phyloP scores from a whole-genome alignment of 2,797 vertebrate genomes.

The Aotus griseimembra region DNA sequence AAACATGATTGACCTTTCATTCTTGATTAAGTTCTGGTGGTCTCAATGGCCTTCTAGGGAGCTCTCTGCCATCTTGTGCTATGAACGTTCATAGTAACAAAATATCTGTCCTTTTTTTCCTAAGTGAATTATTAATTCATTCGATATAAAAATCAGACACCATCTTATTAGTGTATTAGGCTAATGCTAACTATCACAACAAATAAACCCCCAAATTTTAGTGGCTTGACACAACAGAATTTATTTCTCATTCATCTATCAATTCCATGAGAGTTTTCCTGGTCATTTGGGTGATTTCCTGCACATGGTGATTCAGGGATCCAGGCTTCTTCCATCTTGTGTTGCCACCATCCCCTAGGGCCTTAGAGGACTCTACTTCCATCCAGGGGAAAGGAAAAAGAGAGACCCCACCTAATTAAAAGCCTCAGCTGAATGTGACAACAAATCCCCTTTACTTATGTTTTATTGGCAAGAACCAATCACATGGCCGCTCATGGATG shows the following conservation, averaged over 20 bases:
- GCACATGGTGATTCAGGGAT: neutral
- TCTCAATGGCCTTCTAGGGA: neutral
- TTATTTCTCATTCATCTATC: neutral
- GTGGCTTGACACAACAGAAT: neutral
- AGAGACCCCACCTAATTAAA: neutral
- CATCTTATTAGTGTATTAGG: neutral
- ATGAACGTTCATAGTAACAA: neutral
- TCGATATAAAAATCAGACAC: neutral
- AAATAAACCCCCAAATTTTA: neutral
- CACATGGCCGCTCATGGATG: neutral
- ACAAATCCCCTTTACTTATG: neutral
- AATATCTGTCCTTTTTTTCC: neutral
- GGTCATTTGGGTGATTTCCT: neutral
- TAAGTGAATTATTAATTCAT: neutral
- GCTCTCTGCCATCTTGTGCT: neutral
- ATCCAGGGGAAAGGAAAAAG: rapidly evolving
- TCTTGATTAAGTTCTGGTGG: neutral
- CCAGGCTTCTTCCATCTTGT: neutral
- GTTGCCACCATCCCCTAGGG: neutral
- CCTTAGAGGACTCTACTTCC: neutral
- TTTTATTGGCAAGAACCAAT: neutral
- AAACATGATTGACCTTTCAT: neutral
- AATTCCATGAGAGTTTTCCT: neutral
- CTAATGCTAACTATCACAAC: neutral
- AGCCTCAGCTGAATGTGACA: neutral